Percentiles rank a stretch among this genome's conserved stretches.
Conservation (phyloP, 2,113 vertebrate genomes). For the Emydocephalus ijimae region DNA sequence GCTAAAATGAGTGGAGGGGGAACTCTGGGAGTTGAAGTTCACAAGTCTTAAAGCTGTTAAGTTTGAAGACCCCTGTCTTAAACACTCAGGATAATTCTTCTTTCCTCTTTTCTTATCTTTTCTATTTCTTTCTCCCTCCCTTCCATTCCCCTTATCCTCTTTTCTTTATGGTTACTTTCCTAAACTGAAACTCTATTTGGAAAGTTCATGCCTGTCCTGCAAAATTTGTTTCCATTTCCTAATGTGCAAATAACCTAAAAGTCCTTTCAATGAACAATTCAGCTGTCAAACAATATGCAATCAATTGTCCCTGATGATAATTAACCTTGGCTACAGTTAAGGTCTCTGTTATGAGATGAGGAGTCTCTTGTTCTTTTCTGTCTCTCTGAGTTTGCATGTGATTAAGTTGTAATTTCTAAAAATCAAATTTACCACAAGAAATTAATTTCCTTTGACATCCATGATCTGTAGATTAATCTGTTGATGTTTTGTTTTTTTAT, state of each 20-base stretch:
- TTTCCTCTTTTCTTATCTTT: constrained; percentile 13
- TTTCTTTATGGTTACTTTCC: constrained; percentile 7
- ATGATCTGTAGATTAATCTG: background rate
- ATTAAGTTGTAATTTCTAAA: constrained; percentile 8
- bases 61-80: constrained; percentile 1
- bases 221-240: constrained; percentile 48
- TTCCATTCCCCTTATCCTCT: background rate
- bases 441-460: fast-evolving
- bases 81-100: constrained; percentile 50
- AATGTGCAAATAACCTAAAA: constrained; percentile 49
- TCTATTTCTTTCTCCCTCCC: background rate
- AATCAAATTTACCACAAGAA: constrained; percentile 13
- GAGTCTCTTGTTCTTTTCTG: background rate
- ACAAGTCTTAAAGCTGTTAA: too few species aligned
- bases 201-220: constrained; percentile 35
- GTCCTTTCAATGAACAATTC: constrained; percentile 13
- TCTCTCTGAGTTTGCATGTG: background rate
- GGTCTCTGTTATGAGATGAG: background rate
- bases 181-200: constrained; percentile 39
- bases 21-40: too few species aligned
- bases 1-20: too few species aligned
- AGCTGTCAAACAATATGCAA: background rate
- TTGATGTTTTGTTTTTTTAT: background rate
- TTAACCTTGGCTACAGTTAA: constrained; percentile 2
- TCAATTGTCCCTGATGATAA: constrained; percentile 14